These are phyloP conservation scores for Microplitis demolitor DNA, from an alignment of 1,140 invertebrate species.

Conservation along the genomic window DNA sequence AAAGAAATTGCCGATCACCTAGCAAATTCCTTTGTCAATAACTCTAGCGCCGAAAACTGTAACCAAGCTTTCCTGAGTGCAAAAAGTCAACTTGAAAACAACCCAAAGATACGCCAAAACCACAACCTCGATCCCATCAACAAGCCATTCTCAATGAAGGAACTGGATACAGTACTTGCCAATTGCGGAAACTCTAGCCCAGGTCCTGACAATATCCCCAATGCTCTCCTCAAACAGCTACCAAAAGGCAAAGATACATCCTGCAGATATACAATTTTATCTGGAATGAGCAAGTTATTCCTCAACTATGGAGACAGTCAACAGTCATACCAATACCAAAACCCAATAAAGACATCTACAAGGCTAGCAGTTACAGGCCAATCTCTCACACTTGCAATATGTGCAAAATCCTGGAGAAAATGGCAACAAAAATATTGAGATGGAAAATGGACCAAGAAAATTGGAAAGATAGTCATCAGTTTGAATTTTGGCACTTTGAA, in stretches of 20 bases:
- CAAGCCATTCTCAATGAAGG: background rate
- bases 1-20: constrained; percentile 34
- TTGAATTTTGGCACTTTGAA: background rate
- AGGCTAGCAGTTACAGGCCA: background rate
- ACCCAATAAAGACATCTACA: constrained; percentile 40
- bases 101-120: background rate
- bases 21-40: constrained; percentile 36
- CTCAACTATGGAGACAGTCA: constrained; percentile 44
- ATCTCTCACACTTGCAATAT: constrained; percentile 7
- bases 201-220: constrained; percentile 32
- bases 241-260: constrained; percentile 29
- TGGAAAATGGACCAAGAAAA: background rate
- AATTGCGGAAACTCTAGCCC: constrained; percentile 23
- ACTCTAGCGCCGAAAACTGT: constrained; percentile 37
- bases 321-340: constrained; percentile 49
- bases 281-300: constrained; percentile 33
- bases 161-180: background rate
- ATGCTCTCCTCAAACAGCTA: constrained; percentile 38
- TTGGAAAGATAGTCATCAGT: background rate
- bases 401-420: constrained; percentile 12
- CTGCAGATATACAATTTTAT: constrained; percentile 39
- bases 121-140: background rate
- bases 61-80: background rate
- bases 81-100: background rate
- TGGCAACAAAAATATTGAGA: background rate